phyloP scores from a whole-genome alignment of 2,797 vertebrate species.

The Enteromius paludinosus region DNA sequence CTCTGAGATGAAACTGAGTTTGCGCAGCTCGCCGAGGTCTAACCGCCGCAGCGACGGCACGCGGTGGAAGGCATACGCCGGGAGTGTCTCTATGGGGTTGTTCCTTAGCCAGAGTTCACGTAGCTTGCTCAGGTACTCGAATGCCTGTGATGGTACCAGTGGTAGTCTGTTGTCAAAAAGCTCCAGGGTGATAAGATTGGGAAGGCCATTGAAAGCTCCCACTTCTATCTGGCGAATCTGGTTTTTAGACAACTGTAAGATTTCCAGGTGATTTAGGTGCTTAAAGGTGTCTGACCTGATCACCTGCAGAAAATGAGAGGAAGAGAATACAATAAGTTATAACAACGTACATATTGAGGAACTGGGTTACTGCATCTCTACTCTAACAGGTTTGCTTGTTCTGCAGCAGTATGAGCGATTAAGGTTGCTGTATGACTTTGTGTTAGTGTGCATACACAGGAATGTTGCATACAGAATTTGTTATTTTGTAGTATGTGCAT shows the following conservation, averaged over 20 bases:
- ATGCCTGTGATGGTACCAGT: slow-evolving; percentile 93
- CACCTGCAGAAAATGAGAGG: slow-evolving; percentile 71
- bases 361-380: background rate
- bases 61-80: slow-evolving; percentile 93
- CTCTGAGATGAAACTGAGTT: slow-evolving; percentile 95
- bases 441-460: background rate
- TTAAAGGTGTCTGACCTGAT: slow-evolving; percentile 97
- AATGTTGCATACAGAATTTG: slow-evolving; percentile 1
- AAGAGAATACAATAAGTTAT: background rate
- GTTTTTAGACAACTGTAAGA: slow-evolving; percentile 96
- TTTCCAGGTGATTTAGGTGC: slow-evolving; percentile 95
- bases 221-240: slow-evolving; percentile 94
- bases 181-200: slow-evolving; percentile 96
- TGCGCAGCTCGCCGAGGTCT: slow-evolving; percentile 93
- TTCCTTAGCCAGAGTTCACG: slow-evolving; percentile 94
- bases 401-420: background rate
- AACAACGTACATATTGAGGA: background rate
- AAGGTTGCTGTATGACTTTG: background rate
- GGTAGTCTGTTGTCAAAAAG: slow-evolving; percentile 96
- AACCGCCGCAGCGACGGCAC: slow-evolving; percentile 91
- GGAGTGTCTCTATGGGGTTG: slow-evolving; percentile 97
- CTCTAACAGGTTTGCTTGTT: background rate
- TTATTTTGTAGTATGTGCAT: background rate
- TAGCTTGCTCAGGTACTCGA: slow-evolving; percentile 96
- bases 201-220: slow-evolving; percentile 95